Evolutionary conservation across 2,113 vertebrate genomes (phyloP).

Genomic region (Mystacornis crossleyi): DNA sequence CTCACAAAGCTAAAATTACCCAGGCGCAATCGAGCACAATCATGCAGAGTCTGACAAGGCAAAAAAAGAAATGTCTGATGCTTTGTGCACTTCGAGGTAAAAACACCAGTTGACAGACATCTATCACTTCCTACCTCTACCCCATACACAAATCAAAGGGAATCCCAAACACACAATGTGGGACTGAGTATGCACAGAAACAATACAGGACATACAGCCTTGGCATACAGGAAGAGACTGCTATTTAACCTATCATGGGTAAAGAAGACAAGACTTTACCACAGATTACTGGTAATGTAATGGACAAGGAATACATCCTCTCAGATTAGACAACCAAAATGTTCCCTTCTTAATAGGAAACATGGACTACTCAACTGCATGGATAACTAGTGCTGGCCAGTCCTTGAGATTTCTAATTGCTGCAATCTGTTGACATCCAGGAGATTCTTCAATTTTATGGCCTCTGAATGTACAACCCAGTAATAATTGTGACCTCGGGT

Average conservation of each 20-base stretch:
- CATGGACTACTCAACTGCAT: not conserved
- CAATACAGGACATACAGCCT: not conserved
- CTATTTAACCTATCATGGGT: not conserved
- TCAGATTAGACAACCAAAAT: not conserved
- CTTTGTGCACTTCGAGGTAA: not conserved
- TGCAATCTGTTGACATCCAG: not conserved
- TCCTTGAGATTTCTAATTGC: not conserved
- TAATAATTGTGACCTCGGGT: not conserved
- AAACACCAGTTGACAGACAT: not conserved
- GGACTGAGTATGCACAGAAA: not conserved
- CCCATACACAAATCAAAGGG: not conserved
- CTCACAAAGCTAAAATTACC: not conserved
- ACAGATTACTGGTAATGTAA: not conserved
- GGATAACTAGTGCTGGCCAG: not conserved
- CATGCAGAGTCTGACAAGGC: not conserved
- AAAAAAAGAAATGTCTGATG: not conserved
- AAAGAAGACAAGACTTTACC: not conserved
- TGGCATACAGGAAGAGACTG: not conserved
- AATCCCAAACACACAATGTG: not conserved
- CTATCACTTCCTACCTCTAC: not conserved
- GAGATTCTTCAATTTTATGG: not conserved
- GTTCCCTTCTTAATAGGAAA: not conserved
- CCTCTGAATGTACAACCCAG: not conserved
- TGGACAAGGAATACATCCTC: not conserved
- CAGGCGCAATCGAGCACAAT: not conserved